These are phyloP conservation scores for Dasypogon diadema DNA, from an alignment of 2,888 invertebrate species.

Conservation along the genomic window DNA sequence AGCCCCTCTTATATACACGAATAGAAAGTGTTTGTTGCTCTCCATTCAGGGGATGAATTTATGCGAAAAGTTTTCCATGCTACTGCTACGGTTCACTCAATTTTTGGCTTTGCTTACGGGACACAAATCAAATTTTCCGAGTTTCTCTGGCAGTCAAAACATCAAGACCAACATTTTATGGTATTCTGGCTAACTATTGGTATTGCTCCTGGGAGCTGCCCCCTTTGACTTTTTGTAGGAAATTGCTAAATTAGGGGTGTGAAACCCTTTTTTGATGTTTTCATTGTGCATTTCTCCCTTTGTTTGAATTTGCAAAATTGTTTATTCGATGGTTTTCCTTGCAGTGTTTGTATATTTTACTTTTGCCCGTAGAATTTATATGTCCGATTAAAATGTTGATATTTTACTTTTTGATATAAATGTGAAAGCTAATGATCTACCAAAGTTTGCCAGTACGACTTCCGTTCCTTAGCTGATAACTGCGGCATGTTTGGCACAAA, in stretches of 20 bases:
- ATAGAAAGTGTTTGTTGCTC: slow-evolving; percentile 18
- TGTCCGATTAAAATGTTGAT: too few species aligned
- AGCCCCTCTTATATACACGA: background rate
- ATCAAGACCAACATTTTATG: slow-evolving; percentile 31
- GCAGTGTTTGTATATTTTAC: background rate
- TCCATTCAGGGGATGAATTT: slow-evolving; percentile 32
- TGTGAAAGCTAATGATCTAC: too few species aligned
- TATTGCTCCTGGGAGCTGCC: slow-evolving; percentile 26
- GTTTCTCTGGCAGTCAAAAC: slow-evolving; percentile 38
- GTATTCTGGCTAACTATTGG: slow-evolving; percentile 38
- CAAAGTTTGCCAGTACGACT: too few species aligned
- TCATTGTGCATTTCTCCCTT: slow-evolving; percentile 19
- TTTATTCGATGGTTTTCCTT: background rate
- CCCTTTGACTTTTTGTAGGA: background rate
- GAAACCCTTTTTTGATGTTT: slow-evolving; percentile 34
- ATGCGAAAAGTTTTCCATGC: slow-evolving; percentile 40
- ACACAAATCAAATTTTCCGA: slow-evolving; percentile 41
- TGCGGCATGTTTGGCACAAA: too few species aligned
- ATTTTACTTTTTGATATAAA: too few species aligned
- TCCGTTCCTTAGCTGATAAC: too few species aligned
- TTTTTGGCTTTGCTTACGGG: slow-evolving; percentile 35
- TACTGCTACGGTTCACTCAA: slow-evolving; percentile 16
- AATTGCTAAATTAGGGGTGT: slow-evolving; percentile 45
- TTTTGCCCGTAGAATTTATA: too few species aligned
- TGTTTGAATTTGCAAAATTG: slow-evolving; percentile 7